Conservation (phyloP, 2,888 invertebrate genomes). For the Eupithecia inturbata region DNA sequence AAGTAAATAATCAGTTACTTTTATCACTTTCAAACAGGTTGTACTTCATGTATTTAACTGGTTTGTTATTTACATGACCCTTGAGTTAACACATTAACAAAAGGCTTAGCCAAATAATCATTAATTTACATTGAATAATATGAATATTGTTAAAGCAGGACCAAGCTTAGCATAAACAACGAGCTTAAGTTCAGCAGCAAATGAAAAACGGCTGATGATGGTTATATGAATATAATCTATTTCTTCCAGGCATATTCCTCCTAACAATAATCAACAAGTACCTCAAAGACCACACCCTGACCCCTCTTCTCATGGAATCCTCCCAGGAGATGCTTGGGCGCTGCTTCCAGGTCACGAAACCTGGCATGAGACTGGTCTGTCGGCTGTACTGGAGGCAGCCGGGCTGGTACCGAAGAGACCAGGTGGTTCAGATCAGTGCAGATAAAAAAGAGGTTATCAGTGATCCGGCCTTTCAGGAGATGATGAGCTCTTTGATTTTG, state of each 20-base stretch:
- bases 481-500: constrained; percentile 56
- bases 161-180: too few relatives aligned
- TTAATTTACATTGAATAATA: too few relatives aligned
- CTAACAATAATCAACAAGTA: constrained; percentile 62
- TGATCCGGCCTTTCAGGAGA: constrained; percentile 44
- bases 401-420: constrained; percentile 63
- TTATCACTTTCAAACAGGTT: too few relatives aligned
- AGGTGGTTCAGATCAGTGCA: constrained; percentile 53
- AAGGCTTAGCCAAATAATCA: too few relatives aligned
- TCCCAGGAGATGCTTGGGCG: constrained; percentile 54
- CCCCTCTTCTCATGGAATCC: constrained; percentile 52
- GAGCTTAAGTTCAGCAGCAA: too few relatives aligned
- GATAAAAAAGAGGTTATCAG: constrained; percentile 36
- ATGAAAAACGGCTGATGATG: too few relatives aligned
- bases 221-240: neutral
- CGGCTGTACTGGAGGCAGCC: constrained; percentile 71
- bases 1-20: too few relatives aligned
- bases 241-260: constrained; percentile 59
- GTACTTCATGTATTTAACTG: too few relatives aligned
- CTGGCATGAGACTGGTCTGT: constrained; percentile 66
- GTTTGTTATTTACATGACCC: too few relatives aligned
- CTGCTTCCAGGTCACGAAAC: constrained; percentile 54
- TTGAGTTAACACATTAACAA: too few relatives aligned
- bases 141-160: too few relatives aligned
- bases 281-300: constrained; percentile 56